Evolutionary conservation across 2,888 invertebrate genomes (phyloP), one percentile per base, ranked within the genome.

Genomic region (Neocrepidodera transversa): DNA sequence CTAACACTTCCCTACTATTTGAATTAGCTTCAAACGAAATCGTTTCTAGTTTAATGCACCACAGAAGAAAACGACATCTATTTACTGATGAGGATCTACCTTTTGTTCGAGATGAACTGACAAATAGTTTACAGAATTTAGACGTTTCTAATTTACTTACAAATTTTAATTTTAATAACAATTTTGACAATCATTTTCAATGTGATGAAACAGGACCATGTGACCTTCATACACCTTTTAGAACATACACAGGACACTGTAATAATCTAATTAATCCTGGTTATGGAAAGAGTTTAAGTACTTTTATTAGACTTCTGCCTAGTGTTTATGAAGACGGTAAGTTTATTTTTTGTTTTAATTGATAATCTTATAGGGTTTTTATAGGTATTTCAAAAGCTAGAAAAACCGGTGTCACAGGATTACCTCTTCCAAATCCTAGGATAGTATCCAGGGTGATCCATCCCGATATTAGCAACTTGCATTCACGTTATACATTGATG

Each of bases 21-120:
- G 95, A 95, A 77, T 87, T 92, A 63, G 91, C 93, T 0, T 93
- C 95, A 0, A 91, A 92, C 70, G 92, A 94, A 80, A 88, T 95
- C 18, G 79, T 94, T 8, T 91, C 91, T 72, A 86, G 87, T 1
- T 77, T 87, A 17, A 62, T 76, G 76, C 76, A 76, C 60, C 71
- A 81, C 56, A 85, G 91, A 60, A 84, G 87, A 66, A 90, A 88
- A 72, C 87, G 92, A 64, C 92, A 92, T 76, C 80, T 87, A 16
- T 89, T 92, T 73, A 90, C 89, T 65, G 82, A 86, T 68, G 85
- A 84, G 64, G 71, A 1, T 86, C 66, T 85, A 84, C 73, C 66
- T 82, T 62, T 68, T 86, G 82, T 66, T 78, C 17, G 83, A 11
- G 88, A 87, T 65, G 91, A 91, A 62, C 84, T 92, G 60, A 86